Conservation (phyloP, 2,888 invertebrate genomes). For the Drosophila kanekoi region DNA sequence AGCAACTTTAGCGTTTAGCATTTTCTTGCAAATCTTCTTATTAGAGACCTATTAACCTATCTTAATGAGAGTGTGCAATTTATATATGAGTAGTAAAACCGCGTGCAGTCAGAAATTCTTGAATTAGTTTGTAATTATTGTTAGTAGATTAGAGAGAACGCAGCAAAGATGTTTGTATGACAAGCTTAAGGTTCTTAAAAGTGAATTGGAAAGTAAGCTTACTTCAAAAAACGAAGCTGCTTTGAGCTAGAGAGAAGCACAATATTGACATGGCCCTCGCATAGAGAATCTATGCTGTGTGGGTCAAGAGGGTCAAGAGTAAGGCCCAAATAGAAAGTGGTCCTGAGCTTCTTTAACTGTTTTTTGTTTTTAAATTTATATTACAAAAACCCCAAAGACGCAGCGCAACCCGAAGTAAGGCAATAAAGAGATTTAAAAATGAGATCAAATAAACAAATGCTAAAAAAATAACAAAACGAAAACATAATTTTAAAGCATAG, state of each 20-base stretch:
- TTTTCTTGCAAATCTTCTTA: constrained; percentile 31
- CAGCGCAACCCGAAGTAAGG: constrained; percentile 71
- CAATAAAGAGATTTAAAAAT: constrained; percentile 45
- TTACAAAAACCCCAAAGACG: constrained; percentile 65
- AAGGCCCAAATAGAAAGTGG: constrained; percentile 48
- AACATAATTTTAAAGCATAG: constrained; percentile 62
- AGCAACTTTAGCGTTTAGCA: constrained; percentile 71
- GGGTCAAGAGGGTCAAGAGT: constrained; percentile 27
- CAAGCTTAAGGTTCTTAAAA: constrained; percentile 72
- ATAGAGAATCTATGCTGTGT: constrained; percentile 32
- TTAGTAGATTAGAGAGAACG: constrained; percentile 61
- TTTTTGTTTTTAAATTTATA: constrained; percentile 27
- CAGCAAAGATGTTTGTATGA: constrained; percentile 72
- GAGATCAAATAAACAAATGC: constrained; percentile 43
- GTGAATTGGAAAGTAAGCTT: constrained; percentile 65
- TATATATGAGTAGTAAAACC: constrained; percentile 66
- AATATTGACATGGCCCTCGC: constrained; percentile 52
- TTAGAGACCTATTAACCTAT: constrained; percentile 67
- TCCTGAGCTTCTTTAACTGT: constrained; percentile 44
- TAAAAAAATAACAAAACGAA: constrained; percentile 51
- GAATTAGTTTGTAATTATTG: constrained; percentile 58
- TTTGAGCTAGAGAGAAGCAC: constrained; percentile 56
- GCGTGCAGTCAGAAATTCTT: constrained; percentile 74
- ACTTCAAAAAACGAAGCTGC: constrained; percentile 69
- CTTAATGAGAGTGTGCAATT: constrained; percentile 74